These are phyloP conservation scores for Nymphalis urticae DNA, from an alignment of 2,888 invertebrate genomes.

Conservation along the genomic window DNA sequence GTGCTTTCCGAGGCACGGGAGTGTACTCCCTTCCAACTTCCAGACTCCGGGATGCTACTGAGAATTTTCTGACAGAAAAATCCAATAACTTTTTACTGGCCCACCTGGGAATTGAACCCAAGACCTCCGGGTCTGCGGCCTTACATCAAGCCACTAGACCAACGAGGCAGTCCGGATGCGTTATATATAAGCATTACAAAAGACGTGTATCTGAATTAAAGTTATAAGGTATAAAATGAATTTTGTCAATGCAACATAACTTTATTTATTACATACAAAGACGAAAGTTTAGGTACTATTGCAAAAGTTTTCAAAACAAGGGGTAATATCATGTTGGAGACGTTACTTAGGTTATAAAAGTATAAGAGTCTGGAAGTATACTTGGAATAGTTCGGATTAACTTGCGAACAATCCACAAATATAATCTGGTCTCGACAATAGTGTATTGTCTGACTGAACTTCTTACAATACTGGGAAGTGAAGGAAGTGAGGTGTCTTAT, in stretches of 20 bases:
- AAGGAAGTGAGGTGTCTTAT: neutral
- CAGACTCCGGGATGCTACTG: too few species aligned
- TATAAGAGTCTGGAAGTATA: conserved; percentile 57
- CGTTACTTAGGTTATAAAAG: conserved; percentile 61
- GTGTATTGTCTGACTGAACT: neutral
- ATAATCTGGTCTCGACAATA: conserved; percentile 33
- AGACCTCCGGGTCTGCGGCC: too few species aligned
- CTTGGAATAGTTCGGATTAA: conserved; percentile 58
- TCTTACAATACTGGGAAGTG: conserved; percentile 1
- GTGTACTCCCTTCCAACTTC: too few species aligned
- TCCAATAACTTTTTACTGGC: too few species aligned
- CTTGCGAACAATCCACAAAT: conserved; percentile 53
- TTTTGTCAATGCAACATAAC: neutral
- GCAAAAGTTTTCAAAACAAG: conserved; percentile 54
- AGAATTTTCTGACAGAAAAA: too few species aligned
- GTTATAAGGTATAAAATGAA: neutral
- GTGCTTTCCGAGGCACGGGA: too few species aligned
- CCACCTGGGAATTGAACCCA: too few species aligned
- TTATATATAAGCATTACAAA: too few species aligned
- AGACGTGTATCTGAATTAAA: too few species aligned
- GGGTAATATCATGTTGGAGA: conserved; percentile 54
- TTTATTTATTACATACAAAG: conserved; percentile 36
- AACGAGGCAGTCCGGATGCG: too few species aligned
- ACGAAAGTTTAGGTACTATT: conserved; percentile 39
- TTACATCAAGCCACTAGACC: too few species aligned